Base-by-base conservation (phyloP, 2,797 vertebrate species). In the Halcyon badia region DNA sequence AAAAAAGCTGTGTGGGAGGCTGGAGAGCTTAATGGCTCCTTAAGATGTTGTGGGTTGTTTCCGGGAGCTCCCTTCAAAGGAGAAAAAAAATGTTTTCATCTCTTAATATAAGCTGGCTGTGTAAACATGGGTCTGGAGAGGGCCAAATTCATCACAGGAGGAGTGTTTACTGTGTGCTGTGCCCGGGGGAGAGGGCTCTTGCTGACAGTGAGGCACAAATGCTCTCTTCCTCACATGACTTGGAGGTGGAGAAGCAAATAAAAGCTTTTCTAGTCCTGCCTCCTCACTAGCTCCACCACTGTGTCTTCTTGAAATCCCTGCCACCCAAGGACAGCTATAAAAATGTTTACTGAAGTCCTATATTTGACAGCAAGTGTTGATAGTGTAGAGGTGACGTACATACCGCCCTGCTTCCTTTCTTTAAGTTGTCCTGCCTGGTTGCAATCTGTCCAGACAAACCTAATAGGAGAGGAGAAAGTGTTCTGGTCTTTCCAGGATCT, bases 61-160 rank as follows among this genome's bases (percentile, higher is more conserved):
- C 94, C 41, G 19, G 85, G 91, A 94, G 61, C 75, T 94, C 37
- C 70, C 83, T 96, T 96, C 87, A 96, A 95, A 97, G 91, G 35
- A 42, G 9, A 6, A 62, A 77, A 46, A 90, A 91, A 87, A 22
- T 65, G 84, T 93, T 96, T 96, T 97, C 20, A 95, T 95, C 90
- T 97, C 81, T 77, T 77, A 54, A 78, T 92, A 41, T 24, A 69
- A 84, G 64, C 57, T 94, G 87, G 39, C 66, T 89, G 11, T 87
- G 76, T 93, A 96, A 97, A 93, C 80, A 90, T 2, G 6, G 69
- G 77, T 71, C 66, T 76, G 70, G 25, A 66, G 85, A 68, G n/a
- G 65, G 90, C 97, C 94, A 96, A 91, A 87, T 78, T 70, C 54
- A 15, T 92, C 64, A 56, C 56, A 80, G 48, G 65, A 80, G 46